Base-by-base conservation (phyloP, 2,888 invertebrate genomes). In the Erebia ligea region DNA sequence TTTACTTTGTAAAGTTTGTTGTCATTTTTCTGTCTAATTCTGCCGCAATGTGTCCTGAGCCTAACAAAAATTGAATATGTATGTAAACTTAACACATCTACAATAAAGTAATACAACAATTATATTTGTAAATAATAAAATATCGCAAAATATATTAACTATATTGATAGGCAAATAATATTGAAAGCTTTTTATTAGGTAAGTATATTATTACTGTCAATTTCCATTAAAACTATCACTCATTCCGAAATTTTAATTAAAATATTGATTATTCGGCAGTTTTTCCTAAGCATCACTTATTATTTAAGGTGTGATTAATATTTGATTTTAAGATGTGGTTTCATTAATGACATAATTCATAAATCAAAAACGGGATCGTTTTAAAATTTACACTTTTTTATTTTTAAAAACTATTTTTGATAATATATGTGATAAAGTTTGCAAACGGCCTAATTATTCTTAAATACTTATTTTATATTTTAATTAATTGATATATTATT, bases 401-500 rank as follows among this genome's bases (percentile, higher is more conserved):
- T 25, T 15, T 5, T 9, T 5, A 34, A 58, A 58, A n/a, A 58
- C 4, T 45, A n/a, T 15, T 2, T 58, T 34, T 34, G 9, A n/a
- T 58, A n/a, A 58, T n/a, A 13, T 58, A 8, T 5, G 34, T 58
- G 58, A 58, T 58, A 57, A 9, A 15, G n/a, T 10, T 10, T n/a
- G 40, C 59, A 61, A 61, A 17, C 1, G 19, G 9, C 19, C 19
- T 42, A 59, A 61, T 42, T 9, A 59, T n/a, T 61, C 61, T 45
- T 61, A 45, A 17, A 19, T 42, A 61, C 45, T 61, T 61, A 40
- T 58, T 42, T 59, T 21, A 40, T n/a, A n/a, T n/a, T 42, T 59
- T 52, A 54, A 61, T 56, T 68, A 67, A 64, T 45, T 67, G 50
- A 57, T 64, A 45, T 45, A 13, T 21, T 73, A 75, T 72, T 67